Percentiles rank a stretch among this genome's conserved stretches.
Evolutionary conservation across 2,888 invertebrate genomes (phyloP).

Genomic region (Boloria euphrosyne): DNA sequence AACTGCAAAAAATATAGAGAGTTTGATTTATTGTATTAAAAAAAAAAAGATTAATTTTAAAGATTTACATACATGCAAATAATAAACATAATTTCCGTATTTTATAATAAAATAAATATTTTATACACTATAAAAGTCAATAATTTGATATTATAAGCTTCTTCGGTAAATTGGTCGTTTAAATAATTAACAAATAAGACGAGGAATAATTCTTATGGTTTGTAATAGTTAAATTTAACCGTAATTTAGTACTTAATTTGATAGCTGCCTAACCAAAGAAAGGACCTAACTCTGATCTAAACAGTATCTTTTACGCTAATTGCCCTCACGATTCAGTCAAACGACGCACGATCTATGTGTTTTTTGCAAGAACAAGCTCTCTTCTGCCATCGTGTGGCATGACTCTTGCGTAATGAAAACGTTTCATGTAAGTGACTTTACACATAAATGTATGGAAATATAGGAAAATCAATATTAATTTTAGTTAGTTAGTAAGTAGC

Average conservation of each 20-base stretch:
- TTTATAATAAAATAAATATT: too few relatives aligned
- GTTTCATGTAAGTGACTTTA: not conserved
- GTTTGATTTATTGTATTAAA: too few relatives aligned
- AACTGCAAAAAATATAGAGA: too few relatives aligned
- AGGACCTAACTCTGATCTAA: conserved; percentile 5
- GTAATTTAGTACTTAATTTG: conserved; percentile 14
- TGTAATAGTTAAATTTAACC: not conserved
- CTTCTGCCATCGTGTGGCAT: conserved; percentile 28
- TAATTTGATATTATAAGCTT: too few relatives aligned
- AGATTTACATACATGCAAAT: too few relatives aligned
- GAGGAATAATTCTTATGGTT: not conserved
- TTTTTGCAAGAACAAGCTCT: conserved; percentile 34
- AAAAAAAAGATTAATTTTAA: too few relatives aligned
- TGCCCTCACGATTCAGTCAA: conserved; percentile 37
- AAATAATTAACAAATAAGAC: too few relatives aligned
- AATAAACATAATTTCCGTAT: too few relatives aligned
- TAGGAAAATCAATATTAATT: too few relatives aligned
- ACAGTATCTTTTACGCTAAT: conserved; percentile 26
- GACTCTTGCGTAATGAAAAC: conserved; percentile 12
- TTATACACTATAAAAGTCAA: too few relatives aligned
- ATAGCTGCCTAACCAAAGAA: conserved; percentile 16
- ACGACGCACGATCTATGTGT: conserved; percentile 35
- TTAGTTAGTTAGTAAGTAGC: too few relatives aligned
- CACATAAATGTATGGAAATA: not conserved
- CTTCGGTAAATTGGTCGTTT: too few relatives aligned